Percentiles rank a stretch among this genome's conserved stretches.
phyloP scores from a whole-genome alignment of 2,888 invertebrate genomes.

The Eilema caniola region DNA sequence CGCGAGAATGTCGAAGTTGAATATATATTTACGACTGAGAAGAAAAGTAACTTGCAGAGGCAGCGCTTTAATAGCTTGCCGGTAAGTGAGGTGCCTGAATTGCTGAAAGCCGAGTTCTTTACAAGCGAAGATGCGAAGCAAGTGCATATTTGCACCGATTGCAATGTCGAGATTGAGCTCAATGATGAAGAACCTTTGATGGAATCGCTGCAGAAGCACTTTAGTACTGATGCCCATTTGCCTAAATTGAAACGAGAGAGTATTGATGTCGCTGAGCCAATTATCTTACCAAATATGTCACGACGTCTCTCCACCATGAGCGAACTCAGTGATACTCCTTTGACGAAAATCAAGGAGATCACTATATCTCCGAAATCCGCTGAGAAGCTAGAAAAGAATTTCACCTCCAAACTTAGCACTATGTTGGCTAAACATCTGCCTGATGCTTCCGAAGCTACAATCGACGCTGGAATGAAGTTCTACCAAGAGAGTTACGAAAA shows the following conservation, averaged over 20 bases:
- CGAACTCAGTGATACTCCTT: constrained; percentile 69
- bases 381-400: constrained; percentile 73
- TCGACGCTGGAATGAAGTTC: constrained; percentile 75
- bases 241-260: constrained; percentile 80
- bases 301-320: constrained; percentile 74
- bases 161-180: constrained; percentile 77
- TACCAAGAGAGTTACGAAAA: constrained; percentile 74
- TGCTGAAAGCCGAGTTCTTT: constrained; percentile 75
- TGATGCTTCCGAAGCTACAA: constrained; percentile 77
- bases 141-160: constrained; percentile 82
- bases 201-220: constrained; percentile 81
- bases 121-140: constrained; percentile 73
- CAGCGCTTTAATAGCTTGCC: constrained; percentile 82
- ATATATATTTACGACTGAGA: constrained; percentile 82
- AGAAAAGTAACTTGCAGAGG: constrained; percentile 77
- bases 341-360: constrained; percentile 67
- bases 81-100: constrained; percentile 79
- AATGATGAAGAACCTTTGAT: constrained; percentile 79
- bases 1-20: constrained; percentile 79
- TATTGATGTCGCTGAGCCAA: constrained; percentile 79
- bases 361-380: constrained; percentile 66
- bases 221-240: constrained; percentile 73
- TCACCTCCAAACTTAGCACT: constrained; percentile 70
- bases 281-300: constrained; percentile 79
- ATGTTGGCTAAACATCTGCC: constrained; percentile 74